Evolutionary conservation across 2,797 vertebrate species (phyloP).

Genomic region (Acanthurus leucopareius): DNA sequence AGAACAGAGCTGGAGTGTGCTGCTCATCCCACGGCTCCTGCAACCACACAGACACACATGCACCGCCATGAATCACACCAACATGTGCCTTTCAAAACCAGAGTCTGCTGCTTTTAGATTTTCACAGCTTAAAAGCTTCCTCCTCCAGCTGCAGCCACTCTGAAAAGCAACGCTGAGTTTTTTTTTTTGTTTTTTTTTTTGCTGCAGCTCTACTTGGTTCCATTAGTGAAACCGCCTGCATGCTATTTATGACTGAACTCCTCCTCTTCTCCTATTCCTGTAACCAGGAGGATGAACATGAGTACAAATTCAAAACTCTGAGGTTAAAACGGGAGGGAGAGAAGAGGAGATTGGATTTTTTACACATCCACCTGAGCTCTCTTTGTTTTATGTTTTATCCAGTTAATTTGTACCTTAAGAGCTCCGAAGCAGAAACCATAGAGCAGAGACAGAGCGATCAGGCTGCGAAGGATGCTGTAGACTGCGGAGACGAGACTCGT

Average conservation of each 20-base stretch:
- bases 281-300: conserved; percentile 12
- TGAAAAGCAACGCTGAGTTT: not conserved
- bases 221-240: conserved; percentile 20
- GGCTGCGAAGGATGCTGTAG: conserved; percentile 91
- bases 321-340: not conserved
- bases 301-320: conserved; percentile 21
- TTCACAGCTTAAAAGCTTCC: conserved; percentile 11
- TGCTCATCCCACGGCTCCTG: conserved; percentile 97
- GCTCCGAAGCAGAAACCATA: conserved; percentile 94
- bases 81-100: not conserved
- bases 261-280: conserved; percentile 9
- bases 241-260: conserved; percentile 48
- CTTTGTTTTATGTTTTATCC: not conserved
- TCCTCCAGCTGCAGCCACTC: conserved; percentile 10
- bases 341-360: not conserved
- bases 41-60: conserved; percentile 45
- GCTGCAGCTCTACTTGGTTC: conserved; percentile 32
- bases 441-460: conserved; percentile 86
- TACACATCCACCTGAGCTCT: conserved; percentile 3
- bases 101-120: conserved; percentile 6
- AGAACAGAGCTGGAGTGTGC: conserved; percentile 96
- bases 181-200: conserved; percentile 14
- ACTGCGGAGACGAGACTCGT: conserved; percentile 91
- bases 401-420: conserved; percentile 88
- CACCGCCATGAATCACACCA: conserved; percentile 1